Base-by-base conservation (phyloP, 2,888 invertebrate genomes). In the Bimastos eiseni region DNA sequence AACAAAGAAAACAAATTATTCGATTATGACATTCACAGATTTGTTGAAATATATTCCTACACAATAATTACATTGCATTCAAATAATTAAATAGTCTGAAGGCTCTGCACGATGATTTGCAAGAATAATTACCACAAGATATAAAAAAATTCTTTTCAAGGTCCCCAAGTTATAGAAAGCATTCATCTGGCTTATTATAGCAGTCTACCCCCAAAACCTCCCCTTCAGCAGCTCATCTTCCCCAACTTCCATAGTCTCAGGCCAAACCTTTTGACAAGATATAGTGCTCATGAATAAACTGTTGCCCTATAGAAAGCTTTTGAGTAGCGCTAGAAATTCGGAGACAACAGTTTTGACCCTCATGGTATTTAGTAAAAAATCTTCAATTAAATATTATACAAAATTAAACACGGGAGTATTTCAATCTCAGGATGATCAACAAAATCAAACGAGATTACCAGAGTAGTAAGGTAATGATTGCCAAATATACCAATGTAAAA, bases 71-170 rank as follows among this genome's bases (percentile, higher is more conserved):
- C n/a, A n/a, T n/a, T n/a, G 24, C 49, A 49, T 70, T 70, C 70
- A 70, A 70, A n/a, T 70, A 70, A 70, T 70, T 70, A 70, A 70
- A 70, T 70, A 70, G 30, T 70, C 70, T 70, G 70, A 70, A 70
- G 70, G 70, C n/a, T 70, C 70, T n/a, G 70, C 70, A 70, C n/a
- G n/a, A 70, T n/a, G n/a, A 70, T 30, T 70, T n/a, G 70, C 70
- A n/a, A 70, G 30, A 70, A 70, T n/a, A 8, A n/a, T 30, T 70
- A 70, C 30, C 70, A 70, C 70, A 70, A 0, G 70, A 70, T n/a
- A n/a, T 70, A 8, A 70, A 49, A 70, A 15, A 70, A 70, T 70
- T n/a, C 70, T 70, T n/a, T 17, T 11, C 17, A 17, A n/a, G 30
- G 70, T 70, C 70, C 4, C 5, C 30, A 30, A 55, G 8, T 24